Conservation (phyloP, 2,888 invertebrate species). For the Stenotaenia linearis region DNA sequence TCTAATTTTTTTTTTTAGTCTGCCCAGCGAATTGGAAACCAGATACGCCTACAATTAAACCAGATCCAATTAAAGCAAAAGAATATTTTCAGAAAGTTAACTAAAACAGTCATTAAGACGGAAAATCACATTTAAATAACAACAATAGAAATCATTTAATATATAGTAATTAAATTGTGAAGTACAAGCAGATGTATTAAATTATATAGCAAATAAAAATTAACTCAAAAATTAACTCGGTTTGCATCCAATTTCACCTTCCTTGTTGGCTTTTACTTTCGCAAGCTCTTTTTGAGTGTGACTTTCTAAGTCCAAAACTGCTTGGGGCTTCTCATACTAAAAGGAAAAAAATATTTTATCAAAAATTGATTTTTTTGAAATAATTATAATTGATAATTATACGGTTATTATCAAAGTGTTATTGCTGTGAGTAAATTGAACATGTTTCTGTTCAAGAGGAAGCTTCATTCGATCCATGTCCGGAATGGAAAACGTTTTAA, state of each 20-base stretch:
- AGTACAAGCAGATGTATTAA: background rate
- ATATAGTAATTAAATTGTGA: background rate
- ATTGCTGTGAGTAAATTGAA: conserved; percentile 21
- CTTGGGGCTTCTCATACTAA: conserved; percentile 33
- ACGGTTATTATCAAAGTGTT: conserved; percentile 32
- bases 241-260: conserved; percentile 22
- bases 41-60: conserved; percentile 81
- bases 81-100: conserved; percentile 71
- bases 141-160: background rate
- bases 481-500: conserved; percentile 31
- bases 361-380: background rate
- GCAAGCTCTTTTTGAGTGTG: conserved; percentile 3
- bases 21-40: conserved; percentile 95
- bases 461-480: conserved; percentile 31
- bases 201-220: background rate
- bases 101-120: conserved; percentile 28
- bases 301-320: conserved; percentile 29
- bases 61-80: conserved; percentile 75
- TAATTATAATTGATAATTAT: no score
- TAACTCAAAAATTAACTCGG: conserved; percentile 27
- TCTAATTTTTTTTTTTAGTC: conserved; percentile 55
- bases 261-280: conserved; percentile 29
- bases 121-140: background rate
- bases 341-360: background rate
- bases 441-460: background rate